Evolutionary conservation across 1,140 invertebrate species (phyloP), one percentile per base, ranked within the genome.

Genomic region (Leptinotarsa undecemlineata): DNA sequence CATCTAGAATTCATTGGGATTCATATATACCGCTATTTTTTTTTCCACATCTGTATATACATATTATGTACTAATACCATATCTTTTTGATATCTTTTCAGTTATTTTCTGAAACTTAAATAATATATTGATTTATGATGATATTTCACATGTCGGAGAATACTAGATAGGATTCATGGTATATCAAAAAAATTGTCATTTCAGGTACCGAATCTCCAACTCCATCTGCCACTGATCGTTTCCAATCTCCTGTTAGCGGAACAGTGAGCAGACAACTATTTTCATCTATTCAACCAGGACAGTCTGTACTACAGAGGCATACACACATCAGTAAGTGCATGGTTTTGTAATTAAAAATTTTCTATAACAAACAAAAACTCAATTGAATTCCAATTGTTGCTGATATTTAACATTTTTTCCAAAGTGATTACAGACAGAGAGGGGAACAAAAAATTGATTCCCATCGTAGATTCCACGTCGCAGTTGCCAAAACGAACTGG

Each of bases 401-500:
- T 48, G 3, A 19, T 68, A 15, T 64, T 47, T 19, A n/a, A 15
- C 19, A 6, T 26, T 23, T 21, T 15, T 66, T 62, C 26, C 17
- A 69, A 72, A 79, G 80, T 80, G 63, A 61, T 81, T 21, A 76
- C 74, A 70, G 80, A 79, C 61, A 74, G 75, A 67, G 78, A 80
- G 62, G 81, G 81, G 48, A 79, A 77, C 62, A 73, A 72, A 60
- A 79, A 77, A 63, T 63, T 77, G 62, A 79, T 81, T 33, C 77
- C 79, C 6, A 64, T 81, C 21, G 47, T 33, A 66, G 64, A 60
- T 26, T 51, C 48, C 3, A 60, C 84, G n/a, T 33, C 75, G 5
- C 63, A 63, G 17, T 88, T 86, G 82, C 87, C 89, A 3, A 87
- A 87, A 77, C 84, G 89, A 80, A 89, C 88, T 6, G 90, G 90